Base-by-base conservation (phyloP, 2,888 invertebrate genomes). In the Tricholauxania praeusta region DNA sequence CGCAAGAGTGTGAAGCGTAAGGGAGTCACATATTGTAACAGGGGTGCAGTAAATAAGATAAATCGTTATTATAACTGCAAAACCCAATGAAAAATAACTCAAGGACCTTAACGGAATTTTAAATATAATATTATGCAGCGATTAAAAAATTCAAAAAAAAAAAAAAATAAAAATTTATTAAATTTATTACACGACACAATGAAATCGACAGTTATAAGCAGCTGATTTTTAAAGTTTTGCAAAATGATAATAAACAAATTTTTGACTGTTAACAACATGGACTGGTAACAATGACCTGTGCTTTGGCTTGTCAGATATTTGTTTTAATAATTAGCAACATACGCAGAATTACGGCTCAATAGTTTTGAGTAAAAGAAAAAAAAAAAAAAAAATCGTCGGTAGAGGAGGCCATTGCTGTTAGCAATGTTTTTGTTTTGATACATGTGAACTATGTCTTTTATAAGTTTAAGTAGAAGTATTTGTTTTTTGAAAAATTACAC, bases 231-330 rank as follows among this genome's bases (percentile, higher is more conserved):
- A 10, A 39, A 39, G 1, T 1, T 10, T 7, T 10, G 39, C 39
- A 39, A 39, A 39, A 22, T 22, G 22, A 1, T 12, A 57, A 57
- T 57, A 7, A 22, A 57, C 17, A 15, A 22, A 57, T 48, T 63
- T 39, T 19, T 14, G 17, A n/a, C 10, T 17, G 15, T 17, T 15
- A 39, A 62, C n/a, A 12, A 1, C 32, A 10, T 7, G 12, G 17
- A 63, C 5, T 51, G 64, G 15, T 64, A 51, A 64, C 64, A 64
- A 64, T 64, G 51, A 64, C 49, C 51, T 12, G 51, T 10, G 22
- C 39, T 64, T 28, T 64, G 39, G 39, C 10, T 64, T 64, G 12
- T 48, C 12, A 49, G 8, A 19, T 64, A 49, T 64, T 49, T 64
- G 48, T 12, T 22, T 48, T 19, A 63, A 63, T 48, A 14, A 60